phyloP scores from a whole-genome alignment of 2,113 vertebrate species.

The Naja naja region DNA sequence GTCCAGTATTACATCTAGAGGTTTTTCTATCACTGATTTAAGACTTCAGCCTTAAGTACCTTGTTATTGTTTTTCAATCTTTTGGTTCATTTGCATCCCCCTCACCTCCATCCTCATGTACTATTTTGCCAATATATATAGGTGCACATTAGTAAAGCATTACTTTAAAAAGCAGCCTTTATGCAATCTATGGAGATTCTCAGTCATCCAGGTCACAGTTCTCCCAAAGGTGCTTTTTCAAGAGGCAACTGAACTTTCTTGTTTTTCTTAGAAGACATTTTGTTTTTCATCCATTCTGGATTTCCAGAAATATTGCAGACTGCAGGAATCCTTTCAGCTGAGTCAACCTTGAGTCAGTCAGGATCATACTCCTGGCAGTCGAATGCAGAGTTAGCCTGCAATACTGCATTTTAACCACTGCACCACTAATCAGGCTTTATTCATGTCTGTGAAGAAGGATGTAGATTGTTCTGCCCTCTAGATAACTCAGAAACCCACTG shows the following conservation, averaged over 20 bases:
- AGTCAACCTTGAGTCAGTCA: not conserved
- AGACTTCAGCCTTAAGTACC: not conserved
- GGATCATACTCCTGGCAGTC: not conserved
- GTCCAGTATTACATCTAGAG: not conserved
- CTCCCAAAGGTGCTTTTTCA: too few relatives aligned
- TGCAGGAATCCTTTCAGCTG: not conserved
- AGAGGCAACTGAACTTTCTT: too few relatives aligned
- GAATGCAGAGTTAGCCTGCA: not conserved
- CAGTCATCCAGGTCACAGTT: too few relatives aligned
- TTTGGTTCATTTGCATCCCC: not conserved
- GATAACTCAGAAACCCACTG: not conserved
- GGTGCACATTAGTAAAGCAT: not conserved
- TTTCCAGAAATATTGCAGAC: too few relatives aligned
- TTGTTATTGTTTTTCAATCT: not conserved
- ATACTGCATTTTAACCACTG: not conserved
- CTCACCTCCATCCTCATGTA: not conserved
- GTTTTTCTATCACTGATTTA: not conserved
- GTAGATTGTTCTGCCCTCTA: not conserved
- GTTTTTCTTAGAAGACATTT: too few relatives aligned
- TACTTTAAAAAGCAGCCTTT: not conserved
- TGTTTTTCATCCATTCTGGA: too few relatives aligned
- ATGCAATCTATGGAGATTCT: too few relatives aligned
- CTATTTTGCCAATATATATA: not conserved
- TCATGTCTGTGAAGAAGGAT: not conserved
- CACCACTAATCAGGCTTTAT: not conserved